A percentile compares a stretch with the other conserved stretches of the same genome.
phyloP scores from a whole-genome alignment of 2,113 vertebrate species.

The Oryzias celebensis region DNA sequence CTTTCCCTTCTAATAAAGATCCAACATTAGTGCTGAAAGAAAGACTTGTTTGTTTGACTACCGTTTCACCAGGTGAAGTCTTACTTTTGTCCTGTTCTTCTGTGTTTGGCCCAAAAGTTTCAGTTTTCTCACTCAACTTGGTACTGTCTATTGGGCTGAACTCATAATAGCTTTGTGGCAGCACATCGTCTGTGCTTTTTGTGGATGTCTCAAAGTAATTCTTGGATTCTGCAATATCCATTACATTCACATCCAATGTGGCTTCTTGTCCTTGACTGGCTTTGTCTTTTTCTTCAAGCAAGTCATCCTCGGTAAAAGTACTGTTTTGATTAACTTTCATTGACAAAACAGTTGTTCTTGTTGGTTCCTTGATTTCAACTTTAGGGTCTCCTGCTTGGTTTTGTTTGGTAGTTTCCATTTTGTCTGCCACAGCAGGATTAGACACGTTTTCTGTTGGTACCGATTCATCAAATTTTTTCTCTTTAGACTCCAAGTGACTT shows the following conservation, averaged over 20 bases:
- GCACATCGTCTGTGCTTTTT: conserved; percentile 25
- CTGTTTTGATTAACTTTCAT: conserved; percentile 8
- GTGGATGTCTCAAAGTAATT: conserved; percentile 66
- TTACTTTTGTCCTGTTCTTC: conserved; percentile 8
- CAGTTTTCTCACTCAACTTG: conserved; percentile 12
- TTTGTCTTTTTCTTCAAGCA: no score
- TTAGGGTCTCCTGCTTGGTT: conserved; percentile 9
- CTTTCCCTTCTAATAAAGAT: conserved; percentile 1
- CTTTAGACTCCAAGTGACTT: conserved; percentile 3
- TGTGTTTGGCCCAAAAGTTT: neutral
- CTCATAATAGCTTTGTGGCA: conserved; percentile 65
- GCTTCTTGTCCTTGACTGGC: neutral
- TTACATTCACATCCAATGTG: conserved; percentile 2
- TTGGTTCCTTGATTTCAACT: conserved; percentile 13
- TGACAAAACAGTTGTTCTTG: neutral
- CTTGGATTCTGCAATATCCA: conserved; percentile 14
- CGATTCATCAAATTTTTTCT: conserved; percentile 18
- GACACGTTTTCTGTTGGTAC: conserved; percentile 3
- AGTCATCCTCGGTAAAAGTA: no score
- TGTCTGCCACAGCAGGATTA: conserved; percentile 4
- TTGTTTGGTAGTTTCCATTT: neutral
- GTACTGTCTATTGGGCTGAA: conserved; percentile 39
- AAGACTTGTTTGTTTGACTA: conserved; percentile 41
- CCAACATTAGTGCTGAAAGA: conserved; percentile 40
- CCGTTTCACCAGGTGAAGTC: conserved; percentile 20